A percentile compares a stretch with the other conserved stretches of the same genome.
Evolutionary conservation across 2,888 invertebrate genomes (phyloP).

Genomic region (Gibbula magus): DNA sequence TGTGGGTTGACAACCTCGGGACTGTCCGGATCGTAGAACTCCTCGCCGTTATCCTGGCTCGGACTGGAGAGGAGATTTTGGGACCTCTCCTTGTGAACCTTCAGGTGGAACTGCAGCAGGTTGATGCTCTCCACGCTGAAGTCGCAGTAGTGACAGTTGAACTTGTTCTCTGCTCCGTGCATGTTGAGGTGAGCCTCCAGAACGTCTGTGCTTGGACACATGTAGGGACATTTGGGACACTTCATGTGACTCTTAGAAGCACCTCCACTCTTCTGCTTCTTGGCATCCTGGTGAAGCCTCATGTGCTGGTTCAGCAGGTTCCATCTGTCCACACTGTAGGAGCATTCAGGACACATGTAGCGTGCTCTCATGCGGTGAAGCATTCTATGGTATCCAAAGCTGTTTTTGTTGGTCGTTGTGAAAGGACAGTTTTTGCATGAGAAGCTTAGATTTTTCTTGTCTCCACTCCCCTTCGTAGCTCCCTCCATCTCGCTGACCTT

Average conservation of each 20-base stretch:
- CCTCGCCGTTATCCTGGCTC: constrained; percentile 40
- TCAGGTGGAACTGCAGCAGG: constrained; percentile 54
- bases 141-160: constrained; percentile 59
- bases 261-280: not conserved
- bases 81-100: constrained; percentile 42
- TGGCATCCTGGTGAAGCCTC: constrained; percentile 48
- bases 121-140: constrained; percentile 57
- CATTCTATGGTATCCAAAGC: constrained; percentile 41
- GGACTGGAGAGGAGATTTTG: constrained; percentile 40
- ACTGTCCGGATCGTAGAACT: constrained; percentile 37
- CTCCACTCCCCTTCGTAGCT: not conserved
- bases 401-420: constrained; percentile 45
- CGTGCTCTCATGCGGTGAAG: constrained; percentile 42
- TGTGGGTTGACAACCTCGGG: constrained; percentile 50
- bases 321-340: constrained; percentile 62
- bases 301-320: constrained; percentile 64
- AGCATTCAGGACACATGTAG: constrained; percentile 60
- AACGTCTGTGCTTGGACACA: constrained; percentile 50
- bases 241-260: constrained; percentile 34
- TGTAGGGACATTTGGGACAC: constrained; percentile 64
- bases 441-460: constrained; percentile 24
- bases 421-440: constrained; percentile 53
- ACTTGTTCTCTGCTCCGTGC: constrained; percentile 58
- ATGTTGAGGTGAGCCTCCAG: constrained; percentile 58
- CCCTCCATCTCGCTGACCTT: constrained; percentile 26